Evolutionary conservation across 2,888 invertebrate species (phyloP).

Genomic region (Crioceris asparagi): DNA sequence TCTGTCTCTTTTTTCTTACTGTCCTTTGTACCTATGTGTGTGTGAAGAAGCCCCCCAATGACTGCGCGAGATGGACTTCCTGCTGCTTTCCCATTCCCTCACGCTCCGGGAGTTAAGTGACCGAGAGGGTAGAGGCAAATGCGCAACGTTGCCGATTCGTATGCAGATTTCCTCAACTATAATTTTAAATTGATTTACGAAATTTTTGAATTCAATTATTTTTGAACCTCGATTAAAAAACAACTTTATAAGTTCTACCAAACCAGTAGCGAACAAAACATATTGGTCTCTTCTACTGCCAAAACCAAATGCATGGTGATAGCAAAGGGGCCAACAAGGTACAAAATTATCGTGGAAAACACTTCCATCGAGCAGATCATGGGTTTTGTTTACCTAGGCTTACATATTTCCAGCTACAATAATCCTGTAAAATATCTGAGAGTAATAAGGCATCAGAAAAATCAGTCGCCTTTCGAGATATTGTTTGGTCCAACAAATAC

Average conservation of each 20-base stretch:
- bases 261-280: no score
- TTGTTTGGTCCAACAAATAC: no score
- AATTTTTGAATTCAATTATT: no score
- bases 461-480: not conserved
- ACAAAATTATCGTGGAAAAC: not conserved
- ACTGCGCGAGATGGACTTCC: constrained; percentile 14
- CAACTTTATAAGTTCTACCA: no score
- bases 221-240: no score
- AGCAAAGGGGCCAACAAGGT: not conserved
- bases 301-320: not conserved
- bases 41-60: no score
- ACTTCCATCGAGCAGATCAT: not conserved
- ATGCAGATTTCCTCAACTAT: no score
- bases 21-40: constrained; percentile 12
- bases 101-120: no score
- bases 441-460: not conserved
- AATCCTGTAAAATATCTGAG: not conserved
- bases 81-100: constrained; percentile 16
- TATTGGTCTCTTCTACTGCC: not conserved
- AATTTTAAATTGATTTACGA: no score
- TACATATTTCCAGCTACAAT: not conserved
- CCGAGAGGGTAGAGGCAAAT: no score
- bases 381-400: not conserved
- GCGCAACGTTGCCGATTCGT: no score
- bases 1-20: constrained; percentile 14